Evolutionary conservation across 1,140 invertebrate genomes (phyloP).

Genomic region (Aphidius ervi): DNA sequence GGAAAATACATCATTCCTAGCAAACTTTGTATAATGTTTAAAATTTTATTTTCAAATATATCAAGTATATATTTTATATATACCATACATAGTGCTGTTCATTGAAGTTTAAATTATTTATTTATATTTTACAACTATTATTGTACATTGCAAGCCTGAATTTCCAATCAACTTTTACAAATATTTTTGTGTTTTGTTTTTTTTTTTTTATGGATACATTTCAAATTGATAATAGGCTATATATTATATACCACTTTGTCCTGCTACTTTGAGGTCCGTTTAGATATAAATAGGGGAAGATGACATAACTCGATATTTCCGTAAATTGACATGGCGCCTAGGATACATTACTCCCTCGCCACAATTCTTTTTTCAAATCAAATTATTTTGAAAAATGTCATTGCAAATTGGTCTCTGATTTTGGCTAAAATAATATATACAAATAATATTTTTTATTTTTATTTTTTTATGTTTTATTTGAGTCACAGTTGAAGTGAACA

Average conservation of each 20-base stretch:
- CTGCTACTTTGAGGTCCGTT: conserved; percentile 20
- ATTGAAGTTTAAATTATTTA: too few relatives aligned
- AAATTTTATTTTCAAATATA: too few relatives aligned
- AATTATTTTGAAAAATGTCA: conserved; percentile 28
- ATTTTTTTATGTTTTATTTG: too few relatives aligned
- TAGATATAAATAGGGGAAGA: conserved; percentile 28
- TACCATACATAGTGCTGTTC: too few relatives aligned
- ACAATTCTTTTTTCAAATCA: background rate
- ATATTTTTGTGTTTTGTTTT: background rate
- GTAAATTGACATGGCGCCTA: conserved; percentile 16
- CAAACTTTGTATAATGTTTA: too few relatives aligned
- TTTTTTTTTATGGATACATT: background rate
- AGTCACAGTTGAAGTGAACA: too few relatives aligned
- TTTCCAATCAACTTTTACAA: too few relatives aligned
- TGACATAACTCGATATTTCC: conserved; percentile 15
- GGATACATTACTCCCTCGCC: conserved; percentile 18
- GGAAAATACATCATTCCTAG: too few relatives aligned
- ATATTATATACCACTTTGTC: conserved; percentile 20
- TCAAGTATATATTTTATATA: too few relatives aligned
- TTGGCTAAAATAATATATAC: conserved; percentile 16
- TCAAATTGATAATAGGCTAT: conserved; percentile 14
- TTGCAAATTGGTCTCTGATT: conserved; percentile 29
- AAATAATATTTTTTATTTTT: too few relatives aligned
- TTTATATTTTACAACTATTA: too few relatives aligned
- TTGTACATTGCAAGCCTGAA: too few relatives aligned